These are phyloP conservation scores for Branchipolynoe longqiensis DNA, from an alignment of 2,888 invertebrate genomes.

Conservation along the genomic window DNA sequence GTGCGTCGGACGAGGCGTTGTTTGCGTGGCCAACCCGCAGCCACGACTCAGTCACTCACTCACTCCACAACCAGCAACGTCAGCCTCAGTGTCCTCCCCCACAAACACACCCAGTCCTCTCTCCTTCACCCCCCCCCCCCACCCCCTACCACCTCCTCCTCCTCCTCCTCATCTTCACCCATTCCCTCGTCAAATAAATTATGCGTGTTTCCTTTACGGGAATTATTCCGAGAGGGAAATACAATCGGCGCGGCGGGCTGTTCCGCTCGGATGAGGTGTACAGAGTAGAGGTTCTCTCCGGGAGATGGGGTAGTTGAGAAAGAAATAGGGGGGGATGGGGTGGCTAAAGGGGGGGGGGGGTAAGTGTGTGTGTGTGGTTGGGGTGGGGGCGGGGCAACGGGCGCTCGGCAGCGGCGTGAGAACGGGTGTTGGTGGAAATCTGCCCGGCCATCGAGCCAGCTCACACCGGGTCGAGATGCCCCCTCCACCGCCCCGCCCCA, in stretches of 20 bases:
- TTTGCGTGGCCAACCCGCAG: not conserved
- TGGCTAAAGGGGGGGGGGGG: no score
- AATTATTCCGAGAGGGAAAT: constrained; percentile 53
- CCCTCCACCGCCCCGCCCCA: no score
- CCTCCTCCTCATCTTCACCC: not conserved
- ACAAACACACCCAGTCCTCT: not conserved
- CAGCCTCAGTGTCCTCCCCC: constrained; percentile 10
- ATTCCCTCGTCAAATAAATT: constrained; percentile 40
- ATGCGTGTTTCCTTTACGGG: constrained; percentile 36
- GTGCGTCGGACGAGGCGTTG: not conserved
- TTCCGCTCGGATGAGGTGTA: not conserved
- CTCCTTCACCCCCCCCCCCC: constrained; percentile 1
- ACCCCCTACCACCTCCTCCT: not conserved
- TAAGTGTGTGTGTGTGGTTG: no score
- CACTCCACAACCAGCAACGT: no score
- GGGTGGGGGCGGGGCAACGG: no score
- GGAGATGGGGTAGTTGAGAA: no score
- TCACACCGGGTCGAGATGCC: not conserved
- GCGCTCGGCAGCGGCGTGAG: not conserved
- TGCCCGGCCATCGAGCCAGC: not conserved
- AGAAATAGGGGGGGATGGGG: no score
- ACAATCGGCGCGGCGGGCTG: constrained; percentile 19
- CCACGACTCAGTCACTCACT: not conserved
- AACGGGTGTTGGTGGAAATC: not conserved
- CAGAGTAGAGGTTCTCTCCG: no score